phyloP scores from a whole-genome alignment of 2,888 invertebrate species.

The Calephelis perditalis region DNA sequence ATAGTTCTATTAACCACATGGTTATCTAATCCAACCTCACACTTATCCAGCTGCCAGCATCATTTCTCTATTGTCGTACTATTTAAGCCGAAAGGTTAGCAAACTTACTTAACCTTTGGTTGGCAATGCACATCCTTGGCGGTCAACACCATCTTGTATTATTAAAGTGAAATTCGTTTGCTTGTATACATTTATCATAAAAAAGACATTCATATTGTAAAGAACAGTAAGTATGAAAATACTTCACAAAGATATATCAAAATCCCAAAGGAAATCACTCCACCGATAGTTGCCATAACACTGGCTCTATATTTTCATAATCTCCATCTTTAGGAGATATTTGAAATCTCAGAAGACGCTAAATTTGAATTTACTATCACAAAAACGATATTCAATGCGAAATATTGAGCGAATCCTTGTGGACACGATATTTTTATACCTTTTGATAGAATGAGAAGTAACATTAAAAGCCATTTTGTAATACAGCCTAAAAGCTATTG shows the following conservation, averaged over 20 bases:
- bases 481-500: background rate
- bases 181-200: background rate
- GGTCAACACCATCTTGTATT: no score
- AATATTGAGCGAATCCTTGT: constrained; percentile 1
- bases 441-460: background rate
- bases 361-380: constrained; percentile 30
- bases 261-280: constrained; percentile 50
- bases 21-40: no score
- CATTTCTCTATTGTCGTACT: no score
- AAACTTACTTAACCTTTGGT: no score
- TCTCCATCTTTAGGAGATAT: constrained; percentile 31
- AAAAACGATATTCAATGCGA: constrained; percentile 7
- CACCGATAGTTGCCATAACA: constrained; percentile 45
- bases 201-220: background rate
- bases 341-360: constrained; percentile 31
- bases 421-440: background rate
- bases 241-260: constrained; percentile 18
- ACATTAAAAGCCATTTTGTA: background rate
- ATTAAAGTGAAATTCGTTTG: no score
- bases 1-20: no score
- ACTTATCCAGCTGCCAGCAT: no score
- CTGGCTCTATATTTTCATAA: constrained; percentile 50
- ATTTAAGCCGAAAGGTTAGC: no score
- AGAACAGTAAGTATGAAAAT: constrained; percentile 13
- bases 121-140: no score